A percentile compares a stretch with the other conserved stretches of the same genome.
phyloP scores from a whole-genome alignment of 2,113 vertebrate species.

The Archilochus colubris region DNA sequence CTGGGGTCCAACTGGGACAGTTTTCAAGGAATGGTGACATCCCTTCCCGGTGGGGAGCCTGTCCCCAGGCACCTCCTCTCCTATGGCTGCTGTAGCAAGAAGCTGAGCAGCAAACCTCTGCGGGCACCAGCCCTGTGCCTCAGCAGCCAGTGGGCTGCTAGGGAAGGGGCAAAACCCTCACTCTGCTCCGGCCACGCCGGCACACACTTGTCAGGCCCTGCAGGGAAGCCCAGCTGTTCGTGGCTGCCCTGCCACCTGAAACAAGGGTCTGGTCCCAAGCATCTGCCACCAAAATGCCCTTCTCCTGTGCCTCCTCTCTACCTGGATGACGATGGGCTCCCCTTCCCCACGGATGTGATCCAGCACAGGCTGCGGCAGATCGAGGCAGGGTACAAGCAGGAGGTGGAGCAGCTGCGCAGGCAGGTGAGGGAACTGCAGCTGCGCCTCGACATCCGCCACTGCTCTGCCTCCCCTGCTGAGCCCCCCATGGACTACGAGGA shows the following conservation, averaged over 20 bases:
- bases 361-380: slow-evolving; percentile 97
- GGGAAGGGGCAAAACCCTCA: slow-evolving; percentile 68
- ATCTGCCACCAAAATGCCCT: slow-evolving; percentile 77
- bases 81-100: slow-evolving; percentile 84
- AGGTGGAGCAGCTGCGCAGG: slow-evolving; percentile 93
- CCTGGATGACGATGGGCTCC: slow-evolving; percentile 93
- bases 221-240: slow-evolving; percentile 69
- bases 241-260: slow-evolving; percentile 73
- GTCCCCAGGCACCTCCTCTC: slow-evolving; percentile 78
- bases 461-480: slow-evolving; percentile 87
- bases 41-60: slow-evolving; percentile 77
- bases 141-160: slow-evolving; percentile 72
- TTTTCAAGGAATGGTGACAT: slow-evolving; percentile 90
- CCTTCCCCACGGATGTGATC: slow-evolving; percentile 93
- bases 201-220: slow-evolving; percentile 54
- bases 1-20: slow-evolving; percentile 92
- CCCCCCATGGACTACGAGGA: slow-evolving; percentile 96
- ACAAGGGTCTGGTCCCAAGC: slow-evolving; percentile 76
- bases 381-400: slow-evolving; percentile 96
- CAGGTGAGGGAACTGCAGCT: slow-evolving; percentile 96
- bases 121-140: slow-evolving; percentile 76
- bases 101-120: slow-evolving; percentile 80
- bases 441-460: slow-evolving; percentile 93
- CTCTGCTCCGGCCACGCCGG: slow-evolving; percentile 58
- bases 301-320: slow-evolving; percentile 87